These are phyloP conservation scores for Echinometra lucunter DNA, from an alignment of 53 echinoderm and acorn worm genomes.

Conservation along the genomic window DNA sequence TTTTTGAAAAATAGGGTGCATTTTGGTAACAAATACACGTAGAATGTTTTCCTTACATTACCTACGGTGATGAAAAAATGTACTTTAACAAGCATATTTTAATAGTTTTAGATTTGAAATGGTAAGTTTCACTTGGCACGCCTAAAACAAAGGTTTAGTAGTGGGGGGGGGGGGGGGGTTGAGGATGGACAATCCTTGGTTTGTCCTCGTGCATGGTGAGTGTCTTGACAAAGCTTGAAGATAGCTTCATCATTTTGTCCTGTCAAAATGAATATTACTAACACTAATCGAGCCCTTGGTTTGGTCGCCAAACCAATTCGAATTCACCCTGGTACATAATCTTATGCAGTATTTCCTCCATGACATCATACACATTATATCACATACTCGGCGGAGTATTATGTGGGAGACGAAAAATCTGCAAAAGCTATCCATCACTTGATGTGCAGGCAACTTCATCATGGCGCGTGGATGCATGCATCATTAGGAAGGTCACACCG, in stretches of 20 bases:
- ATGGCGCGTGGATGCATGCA: conserved; percentile 35
- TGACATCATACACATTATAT: conserved; percentile 29
- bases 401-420: conserved; percentile 22
- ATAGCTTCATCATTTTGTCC: neutral
- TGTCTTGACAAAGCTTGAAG: neutral
- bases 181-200: no score
- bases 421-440: conserved; percentile 53
- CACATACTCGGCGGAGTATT: neutral
- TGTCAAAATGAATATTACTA: neutral
- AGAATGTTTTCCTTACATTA: no score
- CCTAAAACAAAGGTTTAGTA: no score
- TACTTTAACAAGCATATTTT: no score
- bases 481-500: conserved; percentile 53
- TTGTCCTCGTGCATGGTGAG: neutral
- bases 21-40: no score
- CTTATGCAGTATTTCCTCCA: neutral
- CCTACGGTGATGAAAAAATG: no score
- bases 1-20: no score
- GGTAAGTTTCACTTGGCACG: no score
- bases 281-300: neutral
- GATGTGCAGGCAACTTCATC: neutral
- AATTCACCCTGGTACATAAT: neutral
- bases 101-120: no score
- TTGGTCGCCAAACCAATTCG: neutral
- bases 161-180: no score